Conservation (phyloP, 1,140 invertebrate species). For the Leptonema lineaticorne region DNA sequence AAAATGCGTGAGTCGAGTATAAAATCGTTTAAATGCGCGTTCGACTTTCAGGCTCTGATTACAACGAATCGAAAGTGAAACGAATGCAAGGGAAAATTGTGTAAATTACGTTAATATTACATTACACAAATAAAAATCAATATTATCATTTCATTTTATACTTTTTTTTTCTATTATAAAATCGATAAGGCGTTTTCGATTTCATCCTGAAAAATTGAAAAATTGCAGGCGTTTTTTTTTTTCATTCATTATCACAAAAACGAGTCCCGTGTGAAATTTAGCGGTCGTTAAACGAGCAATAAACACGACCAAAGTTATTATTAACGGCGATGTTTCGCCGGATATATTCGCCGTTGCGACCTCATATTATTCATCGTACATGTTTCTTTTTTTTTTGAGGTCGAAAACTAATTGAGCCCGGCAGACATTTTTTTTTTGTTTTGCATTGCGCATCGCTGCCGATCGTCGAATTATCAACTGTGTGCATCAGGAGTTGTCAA, state of each 20-base stretch:
- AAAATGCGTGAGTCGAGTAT: no score
- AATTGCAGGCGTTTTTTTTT: not conserved
- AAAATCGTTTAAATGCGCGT: no score
- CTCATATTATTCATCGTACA: not conserved
- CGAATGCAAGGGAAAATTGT: no score
- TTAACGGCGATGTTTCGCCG: conserved; percentile 8
- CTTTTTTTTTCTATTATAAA: not conserved
- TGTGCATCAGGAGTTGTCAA: no score
- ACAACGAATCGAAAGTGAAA: no score
- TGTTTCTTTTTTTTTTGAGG: no score
- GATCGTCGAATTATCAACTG: not conserved
- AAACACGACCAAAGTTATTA: conserved; percentile 4
- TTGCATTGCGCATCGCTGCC: not conserved
- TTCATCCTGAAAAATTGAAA: no score
- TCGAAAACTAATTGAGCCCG: conserved; percentile 9
- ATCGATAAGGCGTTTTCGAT: no score
- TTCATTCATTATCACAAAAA: no score
- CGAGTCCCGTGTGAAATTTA: conserved; percentile 12
- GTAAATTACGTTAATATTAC: no score
- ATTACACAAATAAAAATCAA: not conserved
- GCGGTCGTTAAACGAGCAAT: conserved; percentile 14
- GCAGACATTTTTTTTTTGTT: not conserved
- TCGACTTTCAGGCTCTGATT: no score
- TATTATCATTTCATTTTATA: not conserved
- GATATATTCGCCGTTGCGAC: not conserved